Base-by-base conservation (phyloP, 2,888 invertebrate genomes). In the Oscheius sp. region DNA sequence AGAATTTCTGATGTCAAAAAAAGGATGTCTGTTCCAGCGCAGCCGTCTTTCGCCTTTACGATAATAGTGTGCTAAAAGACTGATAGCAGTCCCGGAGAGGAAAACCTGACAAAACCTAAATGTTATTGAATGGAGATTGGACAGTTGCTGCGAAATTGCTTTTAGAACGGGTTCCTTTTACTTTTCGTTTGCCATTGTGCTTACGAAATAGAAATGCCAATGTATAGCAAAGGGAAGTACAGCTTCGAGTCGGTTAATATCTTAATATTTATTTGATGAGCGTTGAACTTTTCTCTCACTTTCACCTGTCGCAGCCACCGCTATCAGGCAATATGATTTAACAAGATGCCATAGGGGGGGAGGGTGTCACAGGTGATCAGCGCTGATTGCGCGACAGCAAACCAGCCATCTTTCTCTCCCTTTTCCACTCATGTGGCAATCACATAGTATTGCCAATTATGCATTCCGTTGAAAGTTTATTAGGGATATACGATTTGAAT, bases 361-460 rank as follows among this genome's bases (percentile, higher is more conserved):
- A 41, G 41, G 59, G 59, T 59, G 59, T 59, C 59, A 59, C 59
- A 44, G 59, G 44, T 44, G 59, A 59, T 59, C 59, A 59, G 59
- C 54, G 59, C 59, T 59, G 59, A 59, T 59, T 59, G 59, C 59
- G 59, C 59, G 44, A 54, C 36, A 47, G 47, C 20, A 9, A 24
- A 47, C 36, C 36, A 36, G 36, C 36, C 36, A 14, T 41, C 41
- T 41, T 41, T 41, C 20, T 41, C 41, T 41, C 41, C 20, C 5
- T 12, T 12, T 12, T 20, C 12, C 12, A 14, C 41, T 6, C 20
- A 17, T 41, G n/a, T 12, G 20, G 41, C 41, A 36, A 14, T 14
- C 14, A 36, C 8, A 8, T 14, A 36, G 36, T n/a, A n/a, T n/a
- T n/a, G n/a, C n/a, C n/a, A n/a, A n/a, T n/a, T n/a, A n/a, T n/a